phyloP scores from a whole-genome alignment of 2,888 invertebrate species.

The Malacosoma neustria region DNA sequence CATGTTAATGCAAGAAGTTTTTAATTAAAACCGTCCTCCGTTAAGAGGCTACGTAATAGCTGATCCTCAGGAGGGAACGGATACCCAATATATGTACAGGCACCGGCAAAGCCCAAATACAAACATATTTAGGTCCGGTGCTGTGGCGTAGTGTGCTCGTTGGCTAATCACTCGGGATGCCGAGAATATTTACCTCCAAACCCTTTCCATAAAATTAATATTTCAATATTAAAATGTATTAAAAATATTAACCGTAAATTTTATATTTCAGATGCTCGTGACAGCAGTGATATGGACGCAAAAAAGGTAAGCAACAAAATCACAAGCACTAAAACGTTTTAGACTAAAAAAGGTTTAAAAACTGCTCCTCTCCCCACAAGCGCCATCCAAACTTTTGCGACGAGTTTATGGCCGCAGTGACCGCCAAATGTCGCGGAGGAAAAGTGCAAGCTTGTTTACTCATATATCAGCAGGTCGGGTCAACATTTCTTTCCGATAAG shows the following conservation, averaged over 20 bases:
- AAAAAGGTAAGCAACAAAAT: slow-evolving; percentile 39
- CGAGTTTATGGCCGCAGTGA: slow-evolving; percentile 64
- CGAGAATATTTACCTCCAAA: slow-evolving; percentile 8
- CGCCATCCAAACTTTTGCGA: slow-evolving; percentile 58
- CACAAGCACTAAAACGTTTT: slow-evolving; percentile 28
- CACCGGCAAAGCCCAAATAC: slow-evolving; percentile 59
- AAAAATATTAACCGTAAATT: slow-evolving; percentile 10
- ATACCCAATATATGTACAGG: slow-evolving; percentile 60
- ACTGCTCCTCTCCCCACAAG: slow-evolving; percentile 39
- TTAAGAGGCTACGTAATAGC: slow-evolving; percentile 72
- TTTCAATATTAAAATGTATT: slow-evolving; percentile 18
- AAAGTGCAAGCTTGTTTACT: slow-evolving; percentile 72
- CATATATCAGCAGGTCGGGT: slow-evolving; percentile 58
- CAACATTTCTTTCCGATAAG: slow-evolving; percentile 70
- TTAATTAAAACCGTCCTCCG: slow-evolving; percentile 71
- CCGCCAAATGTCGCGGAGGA: slow-evolving; percentile 61
- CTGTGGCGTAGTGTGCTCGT: slow-evolving; percentile 44
- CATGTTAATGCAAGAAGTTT: slow-evolving; percentile 73
- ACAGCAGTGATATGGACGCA: slow-evolving; percentile 44
- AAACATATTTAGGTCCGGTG: slow-evolving; percentile 72
- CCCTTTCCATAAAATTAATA: slow-evolving; percentile 43
- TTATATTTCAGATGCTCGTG: slow-evolving; percentile 59
- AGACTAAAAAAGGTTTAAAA: slow-evolving; percentile 37
- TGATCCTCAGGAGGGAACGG: slow-evolving; percentile 66
- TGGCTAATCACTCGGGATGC: slow-evolving; percentile 53